Evolutionary conservation across 2,113 vertebrate genomes (phyloP).

Genomic region (Manacus vitellinus): DNA sequence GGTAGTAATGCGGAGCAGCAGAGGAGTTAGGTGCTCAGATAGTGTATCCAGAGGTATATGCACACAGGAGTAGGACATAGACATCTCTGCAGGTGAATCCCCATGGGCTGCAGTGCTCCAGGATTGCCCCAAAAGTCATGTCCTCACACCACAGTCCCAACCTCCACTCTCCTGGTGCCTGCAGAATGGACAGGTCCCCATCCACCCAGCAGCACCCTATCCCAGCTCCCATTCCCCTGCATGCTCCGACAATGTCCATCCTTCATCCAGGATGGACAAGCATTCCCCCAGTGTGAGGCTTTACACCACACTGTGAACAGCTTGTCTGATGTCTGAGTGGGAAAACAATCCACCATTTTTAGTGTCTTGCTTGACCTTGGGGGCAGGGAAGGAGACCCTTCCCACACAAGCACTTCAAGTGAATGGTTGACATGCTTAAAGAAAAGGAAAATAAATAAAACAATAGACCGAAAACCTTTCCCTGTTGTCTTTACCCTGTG

Average conservation of each 20-base stretch:
- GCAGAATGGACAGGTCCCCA: rapidly evolving
- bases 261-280: neutral
- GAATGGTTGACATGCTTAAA: neutral
- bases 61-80: too few relatives aligned
- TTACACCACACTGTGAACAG: neutral
- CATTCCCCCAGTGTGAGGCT: neutral
- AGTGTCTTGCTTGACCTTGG: neutral
- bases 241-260: rapidly evolving
- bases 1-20: neutral
- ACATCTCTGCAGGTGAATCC: rapidly evolving
- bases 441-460: neutral
- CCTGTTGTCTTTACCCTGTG: neutral
- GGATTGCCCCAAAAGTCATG: neutral
- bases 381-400: neutral
- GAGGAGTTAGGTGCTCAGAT: neutral
- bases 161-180: neutral
- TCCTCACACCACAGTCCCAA: neutral
- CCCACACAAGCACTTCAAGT: neutral
- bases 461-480: neutral
- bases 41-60: neutral
- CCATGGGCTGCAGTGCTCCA: neutral
- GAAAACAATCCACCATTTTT: conserved; percentile 48
- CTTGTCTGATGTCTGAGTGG: neutral
- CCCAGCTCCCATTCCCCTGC: rapidly evolving
- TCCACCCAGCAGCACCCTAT: neutral